Conservation (phyloP, 2,113 vertebrate species). For the Brachypteracias leptosomus region DNA sequence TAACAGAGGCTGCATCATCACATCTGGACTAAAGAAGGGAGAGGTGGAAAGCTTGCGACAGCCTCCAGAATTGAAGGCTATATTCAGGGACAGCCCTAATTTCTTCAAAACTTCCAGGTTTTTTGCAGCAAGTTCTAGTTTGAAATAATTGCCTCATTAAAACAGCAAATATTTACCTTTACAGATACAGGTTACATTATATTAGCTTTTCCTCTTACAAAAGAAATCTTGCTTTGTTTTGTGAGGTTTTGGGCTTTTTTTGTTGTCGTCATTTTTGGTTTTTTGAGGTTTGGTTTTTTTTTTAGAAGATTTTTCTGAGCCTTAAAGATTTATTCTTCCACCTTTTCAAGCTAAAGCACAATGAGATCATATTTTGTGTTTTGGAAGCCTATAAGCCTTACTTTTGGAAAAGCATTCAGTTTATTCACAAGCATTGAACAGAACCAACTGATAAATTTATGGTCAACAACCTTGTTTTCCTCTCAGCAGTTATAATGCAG, state of each 20-base stretch:
- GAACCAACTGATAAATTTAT: neutral
- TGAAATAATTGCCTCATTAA: neutral
- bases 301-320: neutral
- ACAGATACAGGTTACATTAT: neutral
- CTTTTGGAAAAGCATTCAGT: neutral
- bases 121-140: neutral
- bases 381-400: neutral
- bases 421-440: neutral
- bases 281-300: neutral
- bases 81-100: neutral
- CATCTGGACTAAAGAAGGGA: neutral
- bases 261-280: too few species aligned
- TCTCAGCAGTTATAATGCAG: rapidly evolving
- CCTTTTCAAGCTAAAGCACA: neutral
- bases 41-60: neutral
- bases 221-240: neutral
- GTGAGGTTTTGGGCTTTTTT: too few species aligned
- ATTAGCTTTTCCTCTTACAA: neutral
- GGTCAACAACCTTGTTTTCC: neutral
- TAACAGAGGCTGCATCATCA: neutral
- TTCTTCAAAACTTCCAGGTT: neutral
- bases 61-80: neutral
- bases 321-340: neutral
- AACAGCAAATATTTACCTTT: neutral
- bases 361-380: neutral